These are phyloP conservation scores for Ochropleura plecta DNA, from an alignment of 2,888 invertebrate genomes.

Conservation along the genomic window DNA sequence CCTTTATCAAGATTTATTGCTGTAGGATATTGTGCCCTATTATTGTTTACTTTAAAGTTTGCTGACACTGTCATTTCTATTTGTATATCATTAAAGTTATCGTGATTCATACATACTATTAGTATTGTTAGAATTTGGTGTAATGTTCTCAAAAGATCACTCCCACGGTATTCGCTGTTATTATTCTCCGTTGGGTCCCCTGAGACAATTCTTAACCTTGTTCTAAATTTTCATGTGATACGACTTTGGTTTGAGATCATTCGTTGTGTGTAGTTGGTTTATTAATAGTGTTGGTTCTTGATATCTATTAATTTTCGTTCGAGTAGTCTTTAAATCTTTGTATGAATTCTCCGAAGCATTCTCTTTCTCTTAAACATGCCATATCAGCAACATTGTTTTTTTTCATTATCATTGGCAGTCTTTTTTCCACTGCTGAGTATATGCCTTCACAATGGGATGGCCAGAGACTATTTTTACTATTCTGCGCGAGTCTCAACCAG, in stretches of 20 bases:
- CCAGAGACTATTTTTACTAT: neutral
- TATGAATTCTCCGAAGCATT: neutral
- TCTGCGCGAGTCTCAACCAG: neutral
- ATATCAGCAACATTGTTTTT: neutral
- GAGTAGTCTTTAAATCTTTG: neutral
- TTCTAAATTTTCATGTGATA: conserved; percentile 81
- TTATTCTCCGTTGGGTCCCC: conserved; percentile 83
- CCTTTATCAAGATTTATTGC: conserved; percentile 42
- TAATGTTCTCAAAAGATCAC: conserved; percentile 81
- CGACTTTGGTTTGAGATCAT: conserved; percentile 59
- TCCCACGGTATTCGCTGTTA: conserved; percentile 84
- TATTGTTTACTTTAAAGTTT: conserved; percentile 27
- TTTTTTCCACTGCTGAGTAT: neutral
- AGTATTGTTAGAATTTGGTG: conserved; percentile 74
- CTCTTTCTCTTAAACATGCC: neutral
- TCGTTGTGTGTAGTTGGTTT: conserved; percentile 36
- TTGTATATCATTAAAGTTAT: conserved; percentile 66
- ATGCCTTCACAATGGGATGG: too few species aligned
- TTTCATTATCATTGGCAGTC: neutral
- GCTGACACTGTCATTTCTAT: conserved; percentile 44
- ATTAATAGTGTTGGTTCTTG: conserved; percentile 28
- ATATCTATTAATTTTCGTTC: conserved; percentile 19
- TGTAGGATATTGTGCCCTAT: conserved; percentile 57
- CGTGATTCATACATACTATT: conserved; percentile 69
- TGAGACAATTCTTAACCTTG: conserved; percentile 88